Base-by-base conservation (phyloP, 2,113 vertebrate genomes). In the Acinonyx jubatus region DNA sequence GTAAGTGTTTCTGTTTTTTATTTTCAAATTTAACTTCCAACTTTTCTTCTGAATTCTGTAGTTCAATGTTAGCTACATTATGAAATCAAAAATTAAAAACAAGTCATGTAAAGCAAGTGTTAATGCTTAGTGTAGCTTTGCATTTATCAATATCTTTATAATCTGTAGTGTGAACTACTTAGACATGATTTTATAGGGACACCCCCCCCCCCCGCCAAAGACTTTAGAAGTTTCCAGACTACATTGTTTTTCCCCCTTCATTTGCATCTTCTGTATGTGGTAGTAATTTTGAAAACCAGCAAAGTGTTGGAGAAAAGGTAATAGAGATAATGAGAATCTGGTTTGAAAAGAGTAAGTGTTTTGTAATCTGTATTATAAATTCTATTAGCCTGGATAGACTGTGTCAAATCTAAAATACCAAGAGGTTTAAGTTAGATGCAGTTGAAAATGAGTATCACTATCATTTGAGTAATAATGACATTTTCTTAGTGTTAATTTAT, bases 401-500 rank as follows among this genome's bases (percentile, higher is more conserved):
- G 6, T 94, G n/a, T 96, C 89, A 89, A 68, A 89, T 91, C 55
- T 93, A 93, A 97, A 96, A 94, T 96, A 98, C n/a, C 9, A 41
- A 94, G 92, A 95, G 78, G 73, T 97, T 97, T 97, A 96, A 95
- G 88, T 90, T 95, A 38, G 87, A 95, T 95, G 82, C 84, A 95
- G 71, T 85, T 98, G 85, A 97, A 94, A 97, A 85, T 91, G 66
- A 96, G 16, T 96, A 79, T 93, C 95, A 90, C 71, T 95, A 61
- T 78, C 41, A 31, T 92, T 97, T 93, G 93, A 79, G 87, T 96
- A 97, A 95, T 97, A 98, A 97, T 96, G 97, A 84, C 86, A 95
- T 96, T 96, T 98, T 89, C 94, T 96, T 90, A 82, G 45, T 96
- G 74, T 96, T 97, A 97, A 89, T 98, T 97, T 98, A 94, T 96